A percentile compares a stretch with the other conserved stretches of the same genome.
Conservation (phyloP, 2,888 invertebrate species). For the Limenitis arthemis region DNA sequence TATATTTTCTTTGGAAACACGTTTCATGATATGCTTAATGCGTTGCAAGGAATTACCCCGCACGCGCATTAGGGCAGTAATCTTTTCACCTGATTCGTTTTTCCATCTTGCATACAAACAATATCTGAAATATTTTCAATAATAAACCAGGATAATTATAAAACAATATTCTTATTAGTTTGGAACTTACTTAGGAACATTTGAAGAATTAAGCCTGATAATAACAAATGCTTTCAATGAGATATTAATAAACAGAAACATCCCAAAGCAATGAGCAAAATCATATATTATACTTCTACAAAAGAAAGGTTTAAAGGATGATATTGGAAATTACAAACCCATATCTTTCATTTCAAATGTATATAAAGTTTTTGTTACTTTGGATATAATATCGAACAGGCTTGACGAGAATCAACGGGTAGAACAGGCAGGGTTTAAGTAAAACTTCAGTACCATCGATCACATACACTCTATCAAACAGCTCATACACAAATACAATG, state of each 20-base stretch:
- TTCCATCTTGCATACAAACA: conserved; percentile 97
- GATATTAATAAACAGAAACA: conserved; percentile 10
- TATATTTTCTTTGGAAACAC: conserved; percentile 97
- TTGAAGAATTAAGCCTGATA: conserved; percentile 12
- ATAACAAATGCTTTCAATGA: too few relatives aligned
- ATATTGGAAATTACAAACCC: too few relatives aligned
- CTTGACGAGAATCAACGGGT: conserved; percentile 15
- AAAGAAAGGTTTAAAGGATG: conserved; percentile 21
- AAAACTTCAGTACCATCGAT: too few relatives aligned
- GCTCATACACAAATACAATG: too few relatives aligned
- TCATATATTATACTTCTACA: conserved; percentile 23
- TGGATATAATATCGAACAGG: too few relatives aligned
- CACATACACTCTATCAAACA: too few relatives aligned
- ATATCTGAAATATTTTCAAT: conserved; percentile 66
- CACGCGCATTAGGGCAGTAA: conserved; percentile 87
- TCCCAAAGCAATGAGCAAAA: conserved; percentile 17
- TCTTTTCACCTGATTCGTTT: conserved; percentile 81
- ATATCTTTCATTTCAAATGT: conserved; percentile 21
- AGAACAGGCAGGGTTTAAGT: conserved; percentile 27
- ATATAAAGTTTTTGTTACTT: conserved; percentile 22
- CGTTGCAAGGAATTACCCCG: conserved; percentile 91
- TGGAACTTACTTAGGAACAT: too few relatives aligned
- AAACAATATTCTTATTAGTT: neutral
- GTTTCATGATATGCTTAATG: conserved; percentile 97
- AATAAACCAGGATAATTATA: neutral